Evolutionary conservation across 2,888 invertebrate genomes (phyloP), one percentile per base, ranked within the genome.

Genomic region (Diaperis boleti): DNA sequence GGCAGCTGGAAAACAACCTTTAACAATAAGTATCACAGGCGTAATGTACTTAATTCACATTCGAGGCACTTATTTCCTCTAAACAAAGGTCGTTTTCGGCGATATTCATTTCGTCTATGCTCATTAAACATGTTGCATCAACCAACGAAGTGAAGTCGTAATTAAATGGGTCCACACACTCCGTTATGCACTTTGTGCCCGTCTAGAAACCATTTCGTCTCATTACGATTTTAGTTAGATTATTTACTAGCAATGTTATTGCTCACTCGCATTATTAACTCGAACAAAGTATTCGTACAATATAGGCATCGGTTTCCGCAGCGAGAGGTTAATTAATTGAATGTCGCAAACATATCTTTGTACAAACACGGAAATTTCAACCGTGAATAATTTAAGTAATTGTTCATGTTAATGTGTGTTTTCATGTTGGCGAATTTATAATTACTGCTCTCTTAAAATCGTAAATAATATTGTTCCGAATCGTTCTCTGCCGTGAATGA

Each of bases 91-190:
- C 18, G 37, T 35, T 49, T 33, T 52, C 52, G 8, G 35, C 52
- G 35, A 18, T 49, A 33, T 33, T 26, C 52, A n/a, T 41, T 18
- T 42, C 55, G 14, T 14, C 41, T 42, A 31, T 31, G 41, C 55
- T 41, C 55, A 55, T 55, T 55, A 55, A 55, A 55, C 55, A 41
- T 55, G 55, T 55, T 42, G 55, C 42, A 55, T 14, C 42, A 55
- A 55, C 41, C 41, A 18, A 18, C 55, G 10, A 39, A 52, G 52
- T 18, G 18, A 55, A 55, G 17, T 41, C 31, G 11, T 42, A 55
- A 55, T 55, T 55, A 55, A 33, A 15, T 42, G 42, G 31, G 55
- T 55, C 42, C 52, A 42, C 29, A 39, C 13, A 42, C 42, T 42
- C 18, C 17, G 22, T 18, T 18, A 29, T 55, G 55, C 55, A 52